Evolutionary conservation across 2,113 vertebrate genomes (phyloP).

Genomic region (Hippocampus barbouri): DNA sequence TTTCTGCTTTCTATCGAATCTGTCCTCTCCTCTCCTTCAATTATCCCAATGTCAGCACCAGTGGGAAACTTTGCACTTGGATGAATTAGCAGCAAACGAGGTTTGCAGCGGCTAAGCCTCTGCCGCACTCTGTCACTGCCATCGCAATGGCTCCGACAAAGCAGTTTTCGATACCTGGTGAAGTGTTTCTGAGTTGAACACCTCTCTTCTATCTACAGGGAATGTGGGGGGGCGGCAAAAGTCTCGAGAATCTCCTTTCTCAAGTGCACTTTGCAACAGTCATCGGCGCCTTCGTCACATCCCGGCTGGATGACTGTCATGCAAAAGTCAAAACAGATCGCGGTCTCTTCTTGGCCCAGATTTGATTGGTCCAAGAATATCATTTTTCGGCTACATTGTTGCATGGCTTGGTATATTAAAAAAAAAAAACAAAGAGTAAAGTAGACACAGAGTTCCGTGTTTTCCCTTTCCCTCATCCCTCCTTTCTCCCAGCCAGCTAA

Average conservation of each 20-base stretch:
- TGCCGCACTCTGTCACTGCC: constrained; percentile 73
- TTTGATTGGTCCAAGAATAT: constrained; percentile 30
- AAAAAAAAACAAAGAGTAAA: too few relatives aligned
- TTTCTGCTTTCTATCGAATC: constrained; percentile 48
- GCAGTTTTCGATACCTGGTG: constrained; percentile 76
- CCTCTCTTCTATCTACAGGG: constrained; percentile 78
- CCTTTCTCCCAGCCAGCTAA: constrained; percentile 75
- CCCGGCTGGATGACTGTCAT: too few relatives aligned
- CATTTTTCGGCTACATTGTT: constrained; percentile 23
- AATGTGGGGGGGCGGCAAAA: constrained; percentile 60
- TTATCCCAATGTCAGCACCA: constrained; percentile 78
- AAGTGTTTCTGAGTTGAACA: constrained; percentile 80
- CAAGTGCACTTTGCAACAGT: too few relatives aligned
- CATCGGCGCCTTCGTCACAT: too few relatives aligned
- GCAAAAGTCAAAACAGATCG: constrained; percentile 22
- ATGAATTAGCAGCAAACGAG: constrained; percentile 70
- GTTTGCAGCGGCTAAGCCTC: constrained; percentile 64
- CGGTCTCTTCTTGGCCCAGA: constrained; percentile 8
- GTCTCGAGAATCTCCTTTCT: too few relatives aligned
- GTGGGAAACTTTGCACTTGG: constrained; percentile 67
- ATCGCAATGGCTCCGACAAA: constrained; percentile 71
- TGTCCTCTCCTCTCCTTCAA: constrained; percentile 61
- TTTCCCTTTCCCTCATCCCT: constrained; percentile 65
- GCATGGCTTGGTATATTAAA: background rate
- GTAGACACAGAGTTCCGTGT: constrained; percentile 70